Evolutionary conservation across 2,113 vertebrate species (phyloP), one percentile per base, ranked within the genome.

Genomic region (Ramphastos sulfuratus): DNA sequence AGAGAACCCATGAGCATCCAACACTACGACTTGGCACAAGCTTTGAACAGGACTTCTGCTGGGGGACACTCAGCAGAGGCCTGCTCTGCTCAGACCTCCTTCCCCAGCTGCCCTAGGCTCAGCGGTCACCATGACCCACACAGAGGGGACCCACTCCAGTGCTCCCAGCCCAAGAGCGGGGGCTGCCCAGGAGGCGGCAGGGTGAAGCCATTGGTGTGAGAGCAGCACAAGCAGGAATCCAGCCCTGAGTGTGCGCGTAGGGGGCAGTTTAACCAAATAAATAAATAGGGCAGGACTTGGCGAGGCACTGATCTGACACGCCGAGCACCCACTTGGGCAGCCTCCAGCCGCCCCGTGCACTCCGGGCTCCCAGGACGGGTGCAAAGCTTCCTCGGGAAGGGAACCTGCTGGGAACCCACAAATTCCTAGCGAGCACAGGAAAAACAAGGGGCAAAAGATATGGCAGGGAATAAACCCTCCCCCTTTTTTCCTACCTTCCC

Each of bases 281-380:
- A 90, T 86, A 92, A 80, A 87, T 44, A 78, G 66, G 64, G 88
- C 66, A 95, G 83, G 77, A 89, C 89, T 82, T 16, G 1, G 67
- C 10, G 10, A 82, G 93, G 88, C 66, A 74, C 73, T 11, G 58
- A 86, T 66, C 70, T 28, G 83, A 67, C 95, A 88, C 6, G 28
- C 55, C 2, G 1, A 89, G 91, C 16, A 0, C 76, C 84, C 16
- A 8, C 73, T 6, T 56, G 94, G 73, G 93, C 90, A 77, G 85
- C 88, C 85, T 79, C 71, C 74, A 82, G 71, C 33, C 0, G 78
- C 74, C 76, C 77, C 16, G 8, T 39, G 73, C 89, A 82, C 46
- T 59, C 13, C 2, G 63, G 52, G 85, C 87, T 76, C 56, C 31
- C 72, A n/a, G 46, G 70, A 82, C 13, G 72, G 58, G 21, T 25